Base-by-base conservation (phyloP, 2,113 vertebrate species). In the Sterrhoptilus dennistouni region DNA sequence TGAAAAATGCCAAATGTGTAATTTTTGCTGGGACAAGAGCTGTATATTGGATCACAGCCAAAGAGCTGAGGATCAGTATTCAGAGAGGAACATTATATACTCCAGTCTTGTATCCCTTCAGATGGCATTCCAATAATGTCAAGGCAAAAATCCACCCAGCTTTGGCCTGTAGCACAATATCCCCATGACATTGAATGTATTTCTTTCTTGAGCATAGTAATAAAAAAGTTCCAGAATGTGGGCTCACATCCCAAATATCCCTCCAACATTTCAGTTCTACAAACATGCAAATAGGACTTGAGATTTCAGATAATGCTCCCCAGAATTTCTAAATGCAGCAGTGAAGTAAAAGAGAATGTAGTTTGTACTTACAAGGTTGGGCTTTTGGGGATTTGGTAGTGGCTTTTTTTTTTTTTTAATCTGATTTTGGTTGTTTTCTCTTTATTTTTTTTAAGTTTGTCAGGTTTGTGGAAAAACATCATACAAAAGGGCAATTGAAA, bases 361-460 rank as follows among this genome's bases (percentile, higher is more conserved):
- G 11, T 24, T 71, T 53, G 31, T n/a, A 21, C 35, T 69, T 83
- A 52, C 8, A 33, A 42, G 6, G 31, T 8, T 44, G 45, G 6
- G 5, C 0, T 0, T 50, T 36, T n/a, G 23, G 24, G 9, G 5
- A 11, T 47, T 12, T 8, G 29, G 12, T 38, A 14, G 1, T 13
- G 3, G 10, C 9, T 12, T 68, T 23, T 2, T 10, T 12, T 5
- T 12, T 2, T 3, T 17, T 6, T 4, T 10, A 2, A 4, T 36
- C 53, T 65, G 9, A 2, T 38, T 81, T 33, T 64, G 3, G 8
- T 71, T n/a, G 6, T 1, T 18, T 33, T 20, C 29, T 19, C 12
- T 22, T 22, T n/a, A 38, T n/a, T 69, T 45, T 8, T 59, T 35
- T 35, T 1, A 31, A 23, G 3, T 66, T 59, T 8, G 2, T 68